A percentile compares a stretch with the other conserved stretches of the same genome.
Evolutionary conservation across 2,797 vertebrate genomes (phyloP).

Genomic region (Oceanodroma leucorhoa): DNA sequence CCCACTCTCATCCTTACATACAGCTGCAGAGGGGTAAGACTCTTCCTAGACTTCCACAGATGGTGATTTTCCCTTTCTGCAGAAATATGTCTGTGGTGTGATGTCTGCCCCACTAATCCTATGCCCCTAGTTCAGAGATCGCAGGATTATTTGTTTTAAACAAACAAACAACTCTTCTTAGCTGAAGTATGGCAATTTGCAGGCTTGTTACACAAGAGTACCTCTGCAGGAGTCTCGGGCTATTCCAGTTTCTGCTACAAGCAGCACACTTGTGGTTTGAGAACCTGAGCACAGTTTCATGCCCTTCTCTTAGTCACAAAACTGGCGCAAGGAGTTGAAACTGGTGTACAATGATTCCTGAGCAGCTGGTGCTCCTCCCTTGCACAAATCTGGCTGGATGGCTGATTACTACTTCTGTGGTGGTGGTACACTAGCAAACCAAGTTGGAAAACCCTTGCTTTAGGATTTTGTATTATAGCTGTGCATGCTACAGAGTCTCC

Average conservation of each 20-base stretch:
- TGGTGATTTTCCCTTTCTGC: not conserved
- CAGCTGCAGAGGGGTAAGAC: rapidly evolving
- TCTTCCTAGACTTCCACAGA: not conserved
- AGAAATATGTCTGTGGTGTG: not conserved
- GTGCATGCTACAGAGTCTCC: not conserved
- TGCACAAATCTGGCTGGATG: not conserved
- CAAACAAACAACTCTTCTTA: not conserved
- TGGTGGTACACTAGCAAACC: not conserved
- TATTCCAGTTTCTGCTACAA: not conserved
- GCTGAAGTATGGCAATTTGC: not conserved
- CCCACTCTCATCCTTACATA: not conserved
- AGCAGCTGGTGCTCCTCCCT: not conserved
- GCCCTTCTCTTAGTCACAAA: not conserved
- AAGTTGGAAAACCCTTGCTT: not conserved
- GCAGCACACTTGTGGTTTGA: not conserved
- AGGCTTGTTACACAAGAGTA: not conserved
- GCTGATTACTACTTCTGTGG: not conserved
- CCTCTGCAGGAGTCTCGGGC: not conserved
- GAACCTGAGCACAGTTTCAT: not conserved
- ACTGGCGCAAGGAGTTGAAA: not conserved
- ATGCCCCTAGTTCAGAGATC: not conserved
- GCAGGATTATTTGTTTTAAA: too few relatives aligned
- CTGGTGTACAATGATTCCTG: not conserved
- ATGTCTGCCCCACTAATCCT: not conserved
- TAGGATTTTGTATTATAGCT: not conserved